Evolutionary conservation across 1,140 invertebrate genomes (phyloP), one percentile per base, ranked within the genome.

Genomic region (Planococcus citri): DNA sequence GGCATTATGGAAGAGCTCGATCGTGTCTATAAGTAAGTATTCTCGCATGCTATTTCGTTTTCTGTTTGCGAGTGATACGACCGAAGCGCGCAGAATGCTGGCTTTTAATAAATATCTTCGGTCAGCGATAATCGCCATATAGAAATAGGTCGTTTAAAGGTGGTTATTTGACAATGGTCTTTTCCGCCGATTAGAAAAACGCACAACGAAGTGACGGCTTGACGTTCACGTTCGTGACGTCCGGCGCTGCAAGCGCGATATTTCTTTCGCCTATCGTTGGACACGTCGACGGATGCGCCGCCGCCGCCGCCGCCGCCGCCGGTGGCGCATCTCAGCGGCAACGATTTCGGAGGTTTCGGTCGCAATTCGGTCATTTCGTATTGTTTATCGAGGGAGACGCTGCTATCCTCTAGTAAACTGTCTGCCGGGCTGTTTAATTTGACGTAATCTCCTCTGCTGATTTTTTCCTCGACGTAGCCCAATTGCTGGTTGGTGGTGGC

Each of bases 181-280:
- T 85, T 86, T 0, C 85, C 85, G 6, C 85, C 85, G 6, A 87
- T 78, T 4, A 87, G 72, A 74, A 85, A 87, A 14, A 86, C 82
- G 72, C 85, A 85, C 21, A 86, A 76, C 0, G 84, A 83, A n/a
- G 85, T 80, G 14, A 74, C 74, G 0, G 73, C 64, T 17, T 74
- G 71, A n/a, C 69, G 64, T 17, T 74, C 71, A n/a, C 69, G 64
- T 6, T 74, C 74, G 22, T 80, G 79, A n/a, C 81, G 20, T 76
- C 79, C 25, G 72, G 70, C 81, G 77, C 81, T 24, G 78, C 80
- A 37, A 76, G 78, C 20, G 77, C 82, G n/a, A 77, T 78, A 71
- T 79, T 82, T 37, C 79, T 79, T 29, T 77, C 78, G 68, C 29
- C 70, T 72, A n/a, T 60, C 14, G n/a, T 51, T 51, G 12, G 41